Base-by-base conservation (phyloP, 1,140 invertebrate genomes). In the Caenorhabditis inopinata region DNA sequence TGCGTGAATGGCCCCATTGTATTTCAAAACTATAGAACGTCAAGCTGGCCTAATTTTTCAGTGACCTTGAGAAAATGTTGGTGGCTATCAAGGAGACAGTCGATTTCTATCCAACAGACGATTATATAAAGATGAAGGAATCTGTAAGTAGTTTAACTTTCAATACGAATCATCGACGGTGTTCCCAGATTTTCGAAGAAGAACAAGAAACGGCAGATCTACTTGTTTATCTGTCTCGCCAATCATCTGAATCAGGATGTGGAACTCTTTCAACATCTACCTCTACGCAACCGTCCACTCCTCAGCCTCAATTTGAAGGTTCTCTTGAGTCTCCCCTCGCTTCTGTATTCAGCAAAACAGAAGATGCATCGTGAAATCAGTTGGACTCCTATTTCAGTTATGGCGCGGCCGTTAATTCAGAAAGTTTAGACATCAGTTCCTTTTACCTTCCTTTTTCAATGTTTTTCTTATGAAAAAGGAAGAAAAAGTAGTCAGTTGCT, bases 41-140 rank as follows among this genome's bases (percentile, higher is more conserved):
- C n/a, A n/a, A n/a, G n/a, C n/a, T n/a, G n/a, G n/a, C n/a, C n/a
- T n/a, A n/a, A n/a, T n/a, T n/a, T n/a, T n/a, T 38, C 76, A 77
- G 76, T 38, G 78, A 79, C 11, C n/a, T 68, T 6, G 78, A 29
- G 14, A 29, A 51, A 51, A 79, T 79, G 78, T 12, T 45, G 11
- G 9, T 25, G 27, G 18, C 46, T 3, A 68, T 79, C 46, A 45
- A 74, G 46, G 58, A 51, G 23, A 74, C 73, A 1, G 51, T 79
- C 21, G 29, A 58, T 38, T 21, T 79, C 45, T 51, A 46, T 25
- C 51, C 38, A 21, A 45, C 68, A 0, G 42, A 79, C 2, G 45
- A 79, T 7, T 79, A 74, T 42, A 12, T 53, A 16, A 25, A 58
- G 1, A 77, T 79, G 78, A 47, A 75, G 21, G 42, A 75, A 49